A percentile compares a stretch with the other conserved stretches of the same genome.
phyloP scores from a whole-genome alignment of 1,140 invertebrate genomes.

The Archegozetes longisetosus region DNA sequence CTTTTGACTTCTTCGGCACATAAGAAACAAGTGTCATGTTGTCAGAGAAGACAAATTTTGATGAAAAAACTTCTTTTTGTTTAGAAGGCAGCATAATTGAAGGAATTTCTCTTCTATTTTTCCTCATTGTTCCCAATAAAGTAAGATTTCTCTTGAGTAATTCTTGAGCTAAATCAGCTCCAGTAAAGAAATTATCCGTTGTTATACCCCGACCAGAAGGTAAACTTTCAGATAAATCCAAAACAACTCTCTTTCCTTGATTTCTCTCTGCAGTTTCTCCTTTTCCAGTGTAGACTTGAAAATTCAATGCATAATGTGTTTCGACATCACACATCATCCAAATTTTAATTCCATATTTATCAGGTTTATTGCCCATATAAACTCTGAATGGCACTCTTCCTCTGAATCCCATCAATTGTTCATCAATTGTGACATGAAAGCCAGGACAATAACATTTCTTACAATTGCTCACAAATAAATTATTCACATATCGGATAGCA shows the following conservation, averaged over 20 bases:
- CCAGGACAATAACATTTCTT: constrained; percentile 13
- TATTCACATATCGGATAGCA: not conserved
- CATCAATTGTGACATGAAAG: constrained; percentile 13
- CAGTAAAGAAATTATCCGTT: constrained; percentile 17
- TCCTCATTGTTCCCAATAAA: constrained; percentile 8
- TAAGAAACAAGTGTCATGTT: not conserved
- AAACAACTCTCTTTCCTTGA: constrained; percentile 10
- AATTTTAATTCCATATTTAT: constrained; percentile 20
- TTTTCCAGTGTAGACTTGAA: constrained; percentile 15
- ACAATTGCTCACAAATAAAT: constrained; percentile 18
- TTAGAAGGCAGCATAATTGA: not conserved
- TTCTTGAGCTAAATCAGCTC: not conserved
- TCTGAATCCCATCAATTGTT: constrained; percentile 16
- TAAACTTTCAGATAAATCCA: constrained; percentile 8
- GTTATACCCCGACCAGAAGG: constrained; percentile 8
- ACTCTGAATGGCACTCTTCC: constrained; percentile 13
- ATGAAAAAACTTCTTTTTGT: not conserved
- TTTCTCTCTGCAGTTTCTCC: not conserved
- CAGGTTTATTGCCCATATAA: constrained; percentile 18
- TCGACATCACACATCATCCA: constrained; percentile 11
- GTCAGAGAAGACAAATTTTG: not conserved
- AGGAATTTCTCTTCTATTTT: constrained; percentile 14
- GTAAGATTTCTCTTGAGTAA: constrained; percentile 11
- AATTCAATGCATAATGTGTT: constrained; percentile 16
- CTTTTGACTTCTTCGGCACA: not conserved